Evolutionary conservation across 2,113 vertebrate species (phyloP).

Genomic region (Glaucidium brasilianum): DNA sequence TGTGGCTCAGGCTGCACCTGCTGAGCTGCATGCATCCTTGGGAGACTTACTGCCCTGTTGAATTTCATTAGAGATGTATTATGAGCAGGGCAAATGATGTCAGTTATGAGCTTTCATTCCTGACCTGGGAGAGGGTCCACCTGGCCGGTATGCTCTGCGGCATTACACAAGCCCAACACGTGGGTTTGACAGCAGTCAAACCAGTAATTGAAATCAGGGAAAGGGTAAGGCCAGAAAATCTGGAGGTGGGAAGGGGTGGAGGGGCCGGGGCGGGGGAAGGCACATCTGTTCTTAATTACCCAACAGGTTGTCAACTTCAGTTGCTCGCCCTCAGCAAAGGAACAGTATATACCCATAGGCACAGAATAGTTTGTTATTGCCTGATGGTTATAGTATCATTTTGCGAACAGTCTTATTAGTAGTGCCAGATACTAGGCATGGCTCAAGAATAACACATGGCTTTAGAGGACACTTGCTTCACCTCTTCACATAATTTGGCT

Average conservation of each 20-base stretch:
- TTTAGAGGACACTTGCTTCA: not conserved
- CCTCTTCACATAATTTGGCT: not conserved
- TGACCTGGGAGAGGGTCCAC: not conserved
- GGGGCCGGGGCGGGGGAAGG: not conserved
- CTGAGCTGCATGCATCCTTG: not conserved
- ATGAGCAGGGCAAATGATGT: not conserved
- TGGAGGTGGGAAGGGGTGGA: not conserved
- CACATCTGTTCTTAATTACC: constrained; percentile 51
- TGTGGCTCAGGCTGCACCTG: not conserved
- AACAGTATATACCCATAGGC: not conserved
- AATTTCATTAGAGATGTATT: not conserved
- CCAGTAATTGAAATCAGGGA: constrained; percentile 31
- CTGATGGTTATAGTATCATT: not conserved
- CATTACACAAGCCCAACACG: not conserved
- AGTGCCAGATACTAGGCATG: not conserved
- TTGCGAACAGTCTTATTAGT: not conserved
- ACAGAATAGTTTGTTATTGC: not conserved
- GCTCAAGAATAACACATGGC: not conserved
- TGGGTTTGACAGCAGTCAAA: constrained; percentile 35
- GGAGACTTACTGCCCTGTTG: not conserved
- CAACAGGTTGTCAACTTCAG: constrained; percentile 22
- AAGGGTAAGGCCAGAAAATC: constrained; percentile 36
- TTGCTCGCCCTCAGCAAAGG: not conserved
- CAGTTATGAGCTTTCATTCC: not conserved
- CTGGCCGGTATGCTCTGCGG: not conserved